Evolutionary conservation across 1,140 invertebrate species (phyloP).

Genomic region (Zaprionus gabonicus): DNA sequence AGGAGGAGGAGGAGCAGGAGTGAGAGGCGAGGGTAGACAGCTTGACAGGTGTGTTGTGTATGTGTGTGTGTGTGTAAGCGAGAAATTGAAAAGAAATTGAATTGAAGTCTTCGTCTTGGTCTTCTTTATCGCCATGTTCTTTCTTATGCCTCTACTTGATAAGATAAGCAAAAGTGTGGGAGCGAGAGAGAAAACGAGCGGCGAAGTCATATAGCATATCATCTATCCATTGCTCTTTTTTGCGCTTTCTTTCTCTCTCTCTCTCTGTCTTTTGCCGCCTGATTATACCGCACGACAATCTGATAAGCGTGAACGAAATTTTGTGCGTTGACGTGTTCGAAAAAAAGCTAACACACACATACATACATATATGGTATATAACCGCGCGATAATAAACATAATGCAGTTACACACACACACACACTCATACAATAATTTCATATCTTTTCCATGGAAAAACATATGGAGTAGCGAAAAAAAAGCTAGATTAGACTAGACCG

Average conservation of each 20-base stretch:
- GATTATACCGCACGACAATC: constrained; percentile 39
- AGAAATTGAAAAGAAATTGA: constrained; percentile 79
- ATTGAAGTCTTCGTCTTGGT: constrained; percentile 61
- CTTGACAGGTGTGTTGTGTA: constrained; percentile 38
- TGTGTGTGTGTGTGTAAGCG: constrained; percentile 30
- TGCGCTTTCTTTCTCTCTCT: background rate
- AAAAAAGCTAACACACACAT: background rate
- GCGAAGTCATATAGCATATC: background rate
- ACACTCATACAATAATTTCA: background rate
- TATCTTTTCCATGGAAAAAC: constrained; percentile 5
- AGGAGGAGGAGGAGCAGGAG: background rate
- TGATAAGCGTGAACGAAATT: constrained; percentile 41
- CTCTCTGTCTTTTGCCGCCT: background rate
- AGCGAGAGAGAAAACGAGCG: background rate
- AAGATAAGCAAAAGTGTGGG: constrained; percentile 57
- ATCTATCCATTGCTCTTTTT: constrained; percentile 17
- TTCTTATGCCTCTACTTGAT: constrained; percentile 44
- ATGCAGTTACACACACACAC: constrained; percentile 8
- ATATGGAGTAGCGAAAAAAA: background rate
- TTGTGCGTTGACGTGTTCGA: constrained; percentile 45
- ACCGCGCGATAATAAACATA: constrained; percentile 1
- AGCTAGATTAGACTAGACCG: background rate
- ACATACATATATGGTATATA: background rate
- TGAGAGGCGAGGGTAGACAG: background rate
- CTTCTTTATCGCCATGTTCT: constrained; percentile 10